Evolutionary conservation across 2,888 invertebrate species (phyloP), one percentile per base, ranked within the genome.

Genomic region (Steinernema scapterisci): DNA sequence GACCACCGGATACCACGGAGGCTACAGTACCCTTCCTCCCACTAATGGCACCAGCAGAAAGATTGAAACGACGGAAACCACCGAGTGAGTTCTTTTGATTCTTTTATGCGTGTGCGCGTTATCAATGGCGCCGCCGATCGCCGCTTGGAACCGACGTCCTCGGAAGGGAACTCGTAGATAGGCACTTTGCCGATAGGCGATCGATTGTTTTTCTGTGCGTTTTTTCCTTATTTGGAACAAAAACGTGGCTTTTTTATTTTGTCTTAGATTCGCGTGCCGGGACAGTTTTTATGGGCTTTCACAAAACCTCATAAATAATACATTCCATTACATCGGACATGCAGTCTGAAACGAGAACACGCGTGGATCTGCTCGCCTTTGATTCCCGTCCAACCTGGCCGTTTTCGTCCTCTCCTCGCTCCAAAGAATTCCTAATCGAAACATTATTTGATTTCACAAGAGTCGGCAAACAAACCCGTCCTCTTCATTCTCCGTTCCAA

Each of bases 11-110:
- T 38, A 38, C 38, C 38, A 38, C 5, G 9, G 9, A 38, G 38
- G 38, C 63, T 63, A 63, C 63, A 25, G 63, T 11, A 63, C 63
- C 13, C 63, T 63, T 3, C n/a, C n/a, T n/a, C 31, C 63, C 16
- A n/a, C 31, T 13, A 63, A 31, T 16, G 63, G 63, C 63, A 31
- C 63, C 63, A 13, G 1, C 9, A 21, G 63, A 3, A 25, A 31
- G 6, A 25, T 63, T 7, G 63, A 63, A 13, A 63, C 63, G 7
- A 63, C 63, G 63, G 63, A 63, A 25, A 63, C 63, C 63, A 63
- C 63, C 27, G 63, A 63, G 63, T 63, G 63, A 63, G 63, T 63
- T 19, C 63, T 25, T 11, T 27, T 31, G 6, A 52, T 13, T 9
- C 63, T 31, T 63, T 31, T 38, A 21, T 23, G 52, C 16, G 63